Conservation (phyloP, 2,113 vertebrate species). For the Ariopsis seemanni region DNA sequence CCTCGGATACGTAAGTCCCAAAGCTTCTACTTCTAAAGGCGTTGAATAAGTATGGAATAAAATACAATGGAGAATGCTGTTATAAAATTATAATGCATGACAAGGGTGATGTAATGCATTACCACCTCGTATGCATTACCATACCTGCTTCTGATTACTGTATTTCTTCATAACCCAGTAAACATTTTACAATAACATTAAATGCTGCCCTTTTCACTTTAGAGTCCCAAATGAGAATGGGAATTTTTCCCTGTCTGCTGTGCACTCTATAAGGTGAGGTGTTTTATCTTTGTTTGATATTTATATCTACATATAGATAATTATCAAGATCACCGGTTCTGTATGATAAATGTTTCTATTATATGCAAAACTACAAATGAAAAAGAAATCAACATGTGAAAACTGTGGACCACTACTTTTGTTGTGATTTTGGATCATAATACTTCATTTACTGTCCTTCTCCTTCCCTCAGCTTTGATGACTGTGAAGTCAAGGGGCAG, state of each 20-base stretch:
- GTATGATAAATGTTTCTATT: neutral
- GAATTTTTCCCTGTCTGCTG: conserved; percentile 21
- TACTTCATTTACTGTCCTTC: neutral
- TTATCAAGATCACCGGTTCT: neutral
- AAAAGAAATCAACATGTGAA: neutral
- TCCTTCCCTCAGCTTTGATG: conserved; percentile 66
- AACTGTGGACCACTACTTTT: neutral
- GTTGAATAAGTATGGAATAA: neutral
- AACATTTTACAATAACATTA: neutral
- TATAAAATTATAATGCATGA: neutral
- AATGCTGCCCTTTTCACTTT: conserved; percentile 10
- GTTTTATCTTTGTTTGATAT: neutral
- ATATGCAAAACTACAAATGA: neutral
- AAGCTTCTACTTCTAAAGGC: neutral
- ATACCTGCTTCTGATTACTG: neutral
- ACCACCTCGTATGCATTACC: too few relatives aligned
- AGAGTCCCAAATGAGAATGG: conserved; percentile 39
- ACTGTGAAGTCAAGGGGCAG: conserved; percentile 57
- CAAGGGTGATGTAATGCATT: neutral
- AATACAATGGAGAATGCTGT: too few relatives aligned
- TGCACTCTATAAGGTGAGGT: conserved; percentile 57
- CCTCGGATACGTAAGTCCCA: conserved; percentile 28
- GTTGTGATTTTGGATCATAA: neutral
- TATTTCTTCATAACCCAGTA: neutral
- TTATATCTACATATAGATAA: too few relatives aligned